Evolutionary conservation across 1,140 invertebrate genomes (phyloP).

Genomic region (Achatina immaculata): DNA sequence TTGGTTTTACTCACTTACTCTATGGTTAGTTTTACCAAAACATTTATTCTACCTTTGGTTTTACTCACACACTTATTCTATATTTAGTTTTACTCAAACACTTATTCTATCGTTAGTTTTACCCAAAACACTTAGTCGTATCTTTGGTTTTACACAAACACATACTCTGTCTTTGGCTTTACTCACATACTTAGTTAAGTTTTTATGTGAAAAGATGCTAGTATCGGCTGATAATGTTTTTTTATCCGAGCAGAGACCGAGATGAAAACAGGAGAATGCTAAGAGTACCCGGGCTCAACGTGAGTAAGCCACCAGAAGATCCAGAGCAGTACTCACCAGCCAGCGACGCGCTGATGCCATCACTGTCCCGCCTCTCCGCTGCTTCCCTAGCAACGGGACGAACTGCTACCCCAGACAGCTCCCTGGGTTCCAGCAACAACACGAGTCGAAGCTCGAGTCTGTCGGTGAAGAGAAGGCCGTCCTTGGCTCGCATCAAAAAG

Average conservation of each 20-base stretch:
- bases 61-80: too few relatives aligned
- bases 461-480: neutral
- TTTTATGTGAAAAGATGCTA: too few relatives aligned
- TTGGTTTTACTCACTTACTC: too few relatives aligned
- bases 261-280: constrained; percentile 21
- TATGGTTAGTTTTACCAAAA: too few relatives aligned
- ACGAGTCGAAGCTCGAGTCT: constrained; percentile 7
- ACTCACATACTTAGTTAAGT: too few relatives aligned
- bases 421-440: neutral
- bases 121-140: too few relatives aligned
- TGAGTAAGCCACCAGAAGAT: neutral
- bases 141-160: too few relatives aligned
- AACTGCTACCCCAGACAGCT: neutral
- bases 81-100: too few relatives aligned
- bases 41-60: too few relatives aligned
- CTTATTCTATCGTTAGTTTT: too few relatives aligned
- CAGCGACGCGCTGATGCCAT: neutral
- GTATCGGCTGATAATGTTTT: too few relatives aligned
- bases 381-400: neutral
- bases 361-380: neutral
- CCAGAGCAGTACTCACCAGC: neutral
- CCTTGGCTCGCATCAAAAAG: constrained; percentile 29
- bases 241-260: constrained; percentile 20
- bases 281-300: constrained; percentile 2
- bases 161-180: too few relatives aligned